Base-by-base conservation (phyloP, 2,888 invertebrate species). In the Achlya flavicornis region DNA sequence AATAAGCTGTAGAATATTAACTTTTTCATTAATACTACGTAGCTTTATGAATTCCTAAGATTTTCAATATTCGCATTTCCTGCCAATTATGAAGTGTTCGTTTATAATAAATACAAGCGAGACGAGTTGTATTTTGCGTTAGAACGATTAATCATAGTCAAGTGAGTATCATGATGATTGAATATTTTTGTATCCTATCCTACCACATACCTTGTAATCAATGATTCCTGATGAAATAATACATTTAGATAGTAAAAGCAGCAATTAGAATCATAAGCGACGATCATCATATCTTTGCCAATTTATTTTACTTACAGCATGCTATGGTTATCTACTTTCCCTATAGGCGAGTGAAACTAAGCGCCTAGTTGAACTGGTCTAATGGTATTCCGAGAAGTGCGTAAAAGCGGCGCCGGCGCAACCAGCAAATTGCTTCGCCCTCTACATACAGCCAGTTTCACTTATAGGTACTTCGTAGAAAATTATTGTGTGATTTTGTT, bases 341-440 rank as follows among this genome's bases (percentile, higher is more conserved):
- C 53, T 53, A 53, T 19, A 53, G 53, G 53, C 53, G 19, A 53
- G 53, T 53, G 53, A 53, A 16, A 53, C 19, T 53, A 53, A 53
- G 7, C n/a, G 53, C 53, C 53, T 53, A 53, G 53, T 68, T 58
- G 35, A 64, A 63, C 67, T 60, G 60, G 58, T 65, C 63, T 63
- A 33, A 32, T 6, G 33, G 19, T 53, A 53, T 74, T 68, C 67
- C 57, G 16, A 69, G 73, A 74, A 74, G 61, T 64, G 63, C 69
- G 67, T 69, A 71, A 70, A 73, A 73, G 74, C 65, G 64, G 63
- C 63, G 65, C 67, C 19, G 58, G 63, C 65, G 66, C 66, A 68
- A 41, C 62, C 62, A 67, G 70, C 64, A 68, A 72, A 71, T 74
- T 66, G 63, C 61, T 66, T 63, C 61, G 63, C 70, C 64, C 62